phyloP scores from a whole-genome alignment of 2,888 invertebrate species.

The Ceriagrion tenellum region DNA sequence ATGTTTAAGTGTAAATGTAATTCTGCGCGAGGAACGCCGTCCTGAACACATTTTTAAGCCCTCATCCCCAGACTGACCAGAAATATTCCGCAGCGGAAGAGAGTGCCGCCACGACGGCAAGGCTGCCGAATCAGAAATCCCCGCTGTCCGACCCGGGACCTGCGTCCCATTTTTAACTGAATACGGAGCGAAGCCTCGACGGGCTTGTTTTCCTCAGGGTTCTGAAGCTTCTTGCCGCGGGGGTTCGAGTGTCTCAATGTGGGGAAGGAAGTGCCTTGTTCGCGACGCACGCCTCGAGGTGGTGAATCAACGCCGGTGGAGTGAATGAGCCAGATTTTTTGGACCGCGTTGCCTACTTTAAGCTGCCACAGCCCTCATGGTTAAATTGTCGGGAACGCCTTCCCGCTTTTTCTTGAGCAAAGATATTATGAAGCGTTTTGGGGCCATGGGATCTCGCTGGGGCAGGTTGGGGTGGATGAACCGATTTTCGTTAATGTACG shows the following conservation, averaged over 20 bases:
- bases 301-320: neutral
- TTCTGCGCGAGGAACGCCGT: neutral
- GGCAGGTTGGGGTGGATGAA: too few relatives aligned
- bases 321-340: neutral
- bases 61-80: neutral
- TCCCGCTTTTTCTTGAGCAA: too few relatives aligned
- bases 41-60: neutral
- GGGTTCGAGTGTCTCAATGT: neutral
- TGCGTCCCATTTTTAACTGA: slow-evolving; percentile 26
- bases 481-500: too few relatives aligned
- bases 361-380: neutral
- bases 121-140: neutral
- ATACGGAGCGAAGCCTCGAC: neutral
- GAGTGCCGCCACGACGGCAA: neutral
- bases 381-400: neutral
- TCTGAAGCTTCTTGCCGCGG: neutral
- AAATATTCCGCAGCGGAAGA: slow-evolving; percentile 31
- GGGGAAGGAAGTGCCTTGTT: neutral
- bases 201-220: neutral
- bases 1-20: neutral
- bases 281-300: neutral
- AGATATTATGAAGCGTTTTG: too few relatives aligned
- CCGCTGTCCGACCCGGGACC: neutral
- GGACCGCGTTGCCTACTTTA: neutral
- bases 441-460: too few relatives aligned